Percentiles rank a stretch among this genome's conserved stretches.
phyloP scores from a whole-genome alignment of 64 coral and sea anemone genomes.

The Cladopsammia gracilis region DNA sequence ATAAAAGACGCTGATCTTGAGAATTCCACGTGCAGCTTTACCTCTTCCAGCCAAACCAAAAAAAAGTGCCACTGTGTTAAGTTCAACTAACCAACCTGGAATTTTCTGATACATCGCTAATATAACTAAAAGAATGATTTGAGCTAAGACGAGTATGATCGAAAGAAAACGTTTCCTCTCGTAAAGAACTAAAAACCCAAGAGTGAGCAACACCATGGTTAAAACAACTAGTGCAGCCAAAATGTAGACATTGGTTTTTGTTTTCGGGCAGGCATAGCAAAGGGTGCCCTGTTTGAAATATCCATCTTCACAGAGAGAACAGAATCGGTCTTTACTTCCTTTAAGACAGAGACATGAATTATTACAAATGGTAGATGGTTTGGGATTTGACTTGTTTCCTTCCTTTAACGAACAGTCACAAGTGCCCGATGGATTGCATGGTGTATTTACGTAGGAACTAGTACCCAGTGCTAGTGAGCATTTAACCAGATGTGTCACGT shows the following conservation, averaged over 20 bases:
- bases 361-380: conserved; percentile 42
- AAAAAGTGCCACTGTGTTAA: conserved; percentile 61
- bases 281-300: conserved; percentile 76
- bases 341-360: conserved; percentile 60
- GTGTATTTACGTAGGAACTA: not conserved
- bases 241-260: conserved; percentile 34
- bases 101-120: conserved; percentile 68
- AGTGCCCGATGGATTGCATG: conserved; percentile 70
- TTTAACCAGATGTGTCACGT: conserved; percentile 72
- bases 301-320: conserved; percentile 64
- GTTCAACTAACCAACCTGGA: conserved; percentile 84
- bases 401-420: conserved; percentile 44
- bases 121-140: conserved; percentile 72
- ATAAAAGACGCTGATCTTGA: conserved; percentile 85
- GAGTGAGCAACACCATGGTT: not conserved
- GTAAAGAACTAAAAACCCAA: not conserved
- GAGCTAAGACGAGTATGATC: not conserved
- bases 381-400: not conserved
- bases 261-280: conserved; percentile 61
- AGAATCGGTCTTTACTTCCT: conserved; percentile 76
- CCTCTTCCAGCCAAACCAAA: conserved; percentile 75
- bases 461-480: conserved; percentile 14
- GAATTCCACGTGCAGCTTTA: conserved; percentile 42
- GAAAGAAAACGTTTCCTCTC: conserved; percentile 23
- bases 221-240: conserved; percentile 47